Percentiles rank a stretch among this genome's conserved stretches.
Evolutionary conservation across 2,888 invertebrate genomes (phyloP).

Genomic region (Lutraria lutraria): DNA sequence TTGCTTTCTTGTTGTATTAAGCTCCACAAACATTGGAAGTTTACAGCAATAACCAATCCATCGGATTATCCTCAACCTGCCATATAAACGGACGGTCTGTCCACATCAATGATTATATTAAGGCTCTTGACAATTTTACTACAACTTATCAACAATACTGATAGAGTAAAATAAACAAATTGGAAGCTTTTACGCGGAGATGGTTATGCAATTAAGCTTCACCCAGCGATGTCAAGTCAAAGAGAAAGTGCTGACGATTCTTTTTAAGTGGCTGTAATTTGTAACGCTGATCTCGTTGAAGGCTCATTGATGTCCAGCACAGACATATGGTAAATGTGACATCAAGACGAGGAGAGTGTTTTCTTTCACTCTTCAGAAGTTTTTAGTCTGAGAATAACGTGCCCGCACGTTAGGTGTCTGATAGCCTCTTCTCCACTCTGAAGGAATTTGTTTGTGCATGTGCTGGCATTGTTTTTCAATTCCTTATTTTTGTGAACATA

Average conservation of each 20-base stretch:
- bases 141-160: not conserved
- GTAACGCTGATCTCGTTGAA: conserved; percentile 21
- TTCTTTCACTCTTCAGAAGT: not conserved
- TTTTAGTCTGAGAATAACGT: not conserved
- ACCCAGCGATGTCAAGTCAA: conserved; percentile 39
- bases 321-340: conserved; percentile 40
- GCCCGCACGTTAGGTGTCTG: not conserved
- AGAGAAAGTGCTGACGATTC: conserved; percentile 21
- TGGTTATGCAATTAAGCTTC: conserved; percentile 57
- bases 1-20: too few species aligned
- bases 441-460: too few species aligned
- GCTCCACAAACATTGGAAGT: too few species aligned
- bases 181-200: conserved; percentile 50
- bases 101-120: not conserved
- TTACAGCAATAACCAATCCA: not conserved
- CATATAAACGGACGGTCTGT: not conserved
- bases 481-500: too few species aligned
- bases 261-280: not conserved
- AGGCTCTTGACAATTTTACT: conserved; percentile 29
- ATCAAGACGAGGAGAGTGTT: not conserved
- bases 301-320: conserved; percentile 24
- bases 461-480: too few species aligned
- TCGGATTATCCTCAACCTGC: not conserved
- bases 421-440: too few species aligned
- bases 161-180: conserved; percentile 46